Evolutionary conservation across 2,113 vertebrate species (phyloP).

Genomic region (Eupsittula cactorum): DNA sequence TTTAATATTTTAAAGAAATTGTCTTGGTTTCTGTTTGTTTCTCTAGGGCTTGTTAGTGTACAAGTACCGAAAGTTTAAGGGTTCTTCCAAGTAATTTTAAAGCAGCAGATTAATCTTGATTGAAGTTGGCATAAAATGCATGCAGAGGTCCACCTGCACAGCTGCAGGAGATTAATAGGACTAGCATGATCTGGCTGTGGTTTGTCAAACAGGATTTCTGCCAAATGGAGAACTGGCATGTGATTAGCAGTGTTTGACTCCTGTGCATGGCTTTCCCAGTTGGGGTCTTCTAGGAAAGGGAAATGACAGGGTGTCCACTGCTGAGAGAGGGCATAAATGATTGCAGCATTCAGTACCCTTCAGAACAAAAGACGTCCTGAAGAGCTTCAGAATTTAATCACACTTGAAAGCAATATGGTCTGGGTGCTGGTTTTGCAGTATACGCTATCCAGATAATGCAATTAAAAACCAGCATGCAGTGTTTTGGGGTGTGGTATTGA

Average conservation of each 20-base stretch:
- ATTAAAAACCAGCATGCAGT: neutral
- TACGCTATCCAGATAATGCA: neutral
- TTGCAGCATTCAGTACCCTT: neutral
- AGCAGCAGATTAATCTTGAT: neutral
- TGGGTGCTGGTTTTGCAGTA: neutral
- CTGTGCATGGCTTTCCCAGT: rapidly evolving
- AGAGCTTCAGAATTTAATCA: neutral
- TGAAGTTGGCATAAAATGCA: neutral
- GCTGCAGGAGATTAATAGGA: neutral
- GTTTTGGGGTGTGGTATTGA: neutral
- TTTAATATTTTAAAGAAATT: neutral
- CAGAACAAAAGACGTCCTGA: neutral
- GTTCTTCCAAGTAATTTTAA: neutral
- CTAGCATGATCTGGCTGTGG: rapidly evolving
- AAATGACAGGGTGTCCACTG: neutral
- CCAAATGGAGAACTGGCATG: neutral
- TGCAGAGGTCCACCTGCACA: neutral
- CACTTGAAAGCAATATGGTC: neutral
- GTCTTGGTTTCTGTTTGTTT: neutral
- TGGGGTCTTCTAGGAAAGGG: neutral
- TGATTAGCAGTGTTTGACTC: neutral
- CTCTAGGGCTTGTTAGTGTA: neutral
- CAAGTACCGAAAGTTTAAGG: neutral
- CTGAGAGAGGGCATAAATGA: neutral
- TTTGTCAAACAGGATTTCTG: neutral